Base-by-base conservation (phyloP, 2,113 vertebrate genomes). In the Amblyornis subalaris region DNA sequence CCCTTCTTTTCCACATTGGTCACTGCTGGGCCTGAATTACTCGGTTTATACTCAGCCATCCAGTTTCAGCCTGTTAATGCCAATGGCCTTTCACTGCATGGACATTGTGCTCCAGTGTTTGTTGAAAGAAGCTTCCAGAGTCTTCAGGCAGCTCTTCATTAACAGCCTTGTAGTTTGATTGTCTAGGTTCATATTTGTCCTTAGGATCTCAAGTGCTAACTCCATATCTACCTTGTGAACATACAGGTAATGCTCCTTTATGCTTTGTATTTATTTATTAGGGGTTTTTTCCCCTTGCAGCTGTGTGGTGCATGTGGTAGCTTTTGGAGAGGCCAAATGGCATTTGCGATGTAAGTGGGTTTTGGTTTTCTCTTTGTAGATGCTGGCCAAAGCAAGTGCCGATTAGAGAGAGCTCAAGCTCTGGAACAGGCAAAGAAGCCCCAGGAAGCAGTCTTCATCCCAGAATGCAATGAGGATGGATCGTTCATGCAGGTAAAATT, bases 401-500 rank as follows among this genome's bases (percentile, higher is more conserved):
- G 97, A 25, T 85, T 97, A 89, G 99, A 99, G 94, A 98, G 99
- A 95, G 97, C 97, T 93, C 98, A 99, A 96, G 99, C 99, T 9
- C 86, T 99, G 95, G 99, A 99, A 89, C 98, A 98, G 73, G 98
- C 98, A 81, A 98, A 98, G 96, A 98, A 98, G 88, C 99, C 99
- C 15, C 99, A 99, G 97, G 99, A 99, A 97, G 98, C 99, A 55
- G 99, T 99, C 88, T 99, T 99, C 90, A 97, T 99, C 96, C 99
- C 99, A 7, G 99, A 99, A 94, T 99, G 99, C 97, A 98, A 98
- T 7, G 99, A 99, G 78, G 99, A 99, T 26, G 99, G 99, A 77
- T 99, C 99, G 14, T 99, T 99, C 69, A 98, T 99, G 10, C 99
- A 99, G 98, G 99, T 99, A 89, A 95, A 97, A 75, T 4, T 72